Base-by-base conservation (phyloP, 2,888 invertebrate genomes). In the Nebria salina region DNA sequence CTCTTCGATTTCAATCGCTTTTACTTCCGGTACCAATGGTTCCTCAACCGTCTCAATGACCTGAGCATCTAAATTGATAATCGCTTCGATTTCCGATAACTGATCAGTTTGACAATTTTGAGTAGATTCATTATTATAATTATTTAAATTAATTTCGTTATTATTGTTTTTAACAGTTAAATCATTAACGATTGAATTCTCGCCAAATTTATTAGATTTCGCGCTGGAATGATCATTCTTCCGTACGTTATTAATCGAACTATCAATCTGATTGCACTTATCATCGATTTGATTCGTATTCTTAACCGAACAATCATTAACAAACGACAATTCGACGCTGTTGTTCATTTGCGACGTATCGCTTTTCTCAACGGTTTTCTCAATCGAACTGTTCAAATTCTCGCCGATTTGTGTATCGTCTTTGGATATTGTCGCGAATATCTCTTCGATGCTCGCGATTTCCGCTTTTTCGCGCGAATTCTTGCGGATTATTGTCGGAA, bases 401-500 rank as follows among this genome's bases (percentile, higher is more conserved):
- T 25, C 25, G 20, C 15, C 15, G 6, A 25, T 34, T 5, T 20
- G 25, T 5, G 25, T 73, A 25, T 75, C 75, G 6, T 72, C 75
- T 72, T 70, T 72, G n/a, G 76, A 41, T 1, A 78, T 75, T 2
- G 15, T 43, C n/a, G 34, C 64, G 41, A 74, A 76, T 11, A 79
- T 65, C 43, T 82, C 25, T 73, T 66, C 11, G 65, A 76, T 76
- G 9, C 43, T 79, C 1, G 75, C 7, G 9, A 73, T n/a, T 65
- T 73, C 43, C 65, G 75, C 15, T 77, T 74, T 54, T 43, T 68
- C 76, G 25, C n/a, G 75, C 70, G 66, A 64, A 64, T 68, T 72
- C 11, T 66, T 75, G 11, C 41, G 8, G 26, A 77, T 76, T 70
- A 72, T 76, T 74, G 25, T 75, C 76, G 75, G 75, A 25, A 75